These are phyloP conservation scores for Margarornis squamiger DNA, from an alignment of 2,797 vertebrate species.

Conservation along the genomic window DNA sequence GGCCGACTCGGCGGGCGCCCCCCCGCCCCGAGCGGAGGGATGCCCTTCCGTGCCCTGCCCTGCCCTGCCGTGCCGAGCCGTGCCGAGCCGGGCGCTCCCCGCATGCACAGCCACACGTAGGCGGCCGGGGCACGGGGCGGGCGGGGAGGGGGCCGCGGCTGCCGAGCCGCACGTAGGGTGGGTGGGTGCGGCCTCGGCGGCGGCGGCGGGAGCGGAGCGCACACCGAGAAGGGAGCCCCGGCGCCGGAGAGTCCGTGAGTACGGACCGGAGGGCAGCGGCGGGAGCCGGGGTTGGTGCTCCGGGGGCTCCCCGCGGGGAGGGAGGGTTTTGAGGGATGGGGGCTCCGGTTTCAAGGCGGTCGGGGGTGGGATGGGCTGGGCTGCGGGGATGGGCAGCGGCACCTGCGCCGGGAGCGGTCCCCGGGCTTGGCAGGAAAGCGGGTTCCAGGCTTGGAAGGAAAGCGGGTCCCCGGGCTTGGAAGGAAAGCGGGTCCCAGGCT, in stretches of 20 bases:
- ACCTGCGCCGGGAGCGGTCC: not conserved
- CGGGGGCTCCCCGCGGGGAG: not conserved
- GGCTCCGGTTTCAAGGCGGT: not conserved
- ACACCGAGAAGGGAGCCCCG: not conserved
- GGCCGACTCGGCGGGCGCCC: not conserved
- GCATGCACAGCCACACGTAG: slow-evolving; percentile 51
- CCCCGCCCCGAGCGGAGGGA: not conserved
- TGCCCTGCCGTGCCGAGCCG: not conserved
- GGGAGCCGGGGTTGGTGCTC: not conserved
- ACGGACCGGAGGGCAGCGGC: not conserved
- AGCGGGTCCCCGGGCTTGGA: not conserved
- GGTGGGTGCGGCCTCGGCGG: slow-evolving; percentile 32
- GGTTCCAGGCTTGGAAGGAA: not conserved
- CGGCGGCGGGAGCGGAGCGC: not conserved
- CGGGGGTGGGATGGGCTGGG: not conserved
- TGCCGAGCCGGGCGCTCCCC: not conserved
- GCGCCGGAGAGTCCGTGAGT: not conserved
- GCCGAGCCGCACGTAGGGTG: slow-evolving; percentile 55
- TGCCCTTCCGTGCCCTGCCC: not conserved
- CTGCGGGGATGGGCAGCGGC: not conserved
- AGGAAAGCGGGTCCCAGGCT: not conserved
- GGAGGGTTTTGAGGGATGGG: not conserved
- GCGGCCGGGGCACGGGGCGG: not conserved
- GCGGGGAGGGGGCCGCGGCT: slow-evolving; percentile 10
- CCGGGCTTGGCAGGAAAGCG: not conserved